Percentiles rank a stretch among this genome's conserved stretches.
phyloP scores from a whole-genome alignment of 2,113 vertebrate species.

The Chaenocephalus aceratus region DNA sequence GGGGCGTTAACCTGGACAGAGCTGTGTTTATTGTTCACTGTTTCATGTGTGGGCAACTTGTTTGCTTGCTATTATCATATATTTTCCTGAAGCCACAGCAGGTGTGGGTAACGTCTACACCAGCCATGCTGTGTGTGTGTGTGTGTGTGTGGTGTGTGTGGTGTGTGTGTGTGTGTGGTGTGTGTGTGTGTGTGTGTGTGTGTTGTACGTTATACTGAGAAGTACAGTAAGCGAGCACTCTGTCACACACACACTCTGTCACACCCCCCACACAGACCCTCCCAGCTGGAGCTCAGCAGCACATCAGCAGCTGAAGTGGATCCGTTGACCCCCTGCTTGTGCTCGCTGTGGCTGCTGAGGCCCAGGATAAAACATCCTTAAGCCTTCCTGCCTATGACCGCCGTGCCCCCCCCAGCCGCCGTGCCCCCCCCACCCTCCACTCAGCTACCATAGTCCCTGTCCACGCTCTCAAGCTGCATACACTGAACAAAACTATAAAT shows the following conservation, averaged over 20 bases:
- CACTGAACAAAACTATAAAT: too few species aligned
- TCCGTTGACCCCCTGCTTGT: constrained; percentile 46
- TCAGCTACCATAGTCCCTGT: constrained; percentile 6
- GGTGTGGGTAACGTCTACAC: neutral
- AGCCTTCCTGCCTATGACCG: constrained; percentile 51
- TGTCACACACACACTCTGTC: neutral
- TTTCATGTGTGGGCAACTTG: constrained; percentile 10
- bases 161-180: neutral
- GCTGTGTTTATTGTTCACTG: constrained; percentile 34
- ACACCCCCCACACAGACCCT: neutral
- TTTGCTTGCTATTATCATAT: constrained; percentile 15
- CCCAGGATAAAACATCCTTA: constrained; percentile 44
- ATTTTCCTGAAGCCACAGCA: constrained; percentile 31
- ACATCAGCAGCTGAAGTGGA: constrained; percentile 47
- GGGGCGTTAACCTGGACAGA: constrained; percentile 30
- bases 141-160: neutral
- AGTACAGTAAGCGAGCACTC: neutral
- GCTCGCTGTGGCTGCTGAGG: constrained; percentile 52
- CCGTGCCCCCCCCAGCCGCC: constrained; percentile 42
- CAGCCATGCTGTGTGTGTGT: too few species aligned
- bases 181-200: neutral
- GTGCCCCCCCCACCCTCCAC: constrained; percentile 7
- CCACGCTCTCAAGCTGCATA: constrained; percentile 18
- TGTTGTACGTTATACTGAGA: neutral
- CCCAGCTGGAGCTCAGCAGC: constrained; percentile 34